Percentiles rank a stretch among this genome's conserved stretches.
Evolutionary conservation across 2,797 vertebrate species (phyloP).

Genomic region (Cossypha caffra): DNA sequence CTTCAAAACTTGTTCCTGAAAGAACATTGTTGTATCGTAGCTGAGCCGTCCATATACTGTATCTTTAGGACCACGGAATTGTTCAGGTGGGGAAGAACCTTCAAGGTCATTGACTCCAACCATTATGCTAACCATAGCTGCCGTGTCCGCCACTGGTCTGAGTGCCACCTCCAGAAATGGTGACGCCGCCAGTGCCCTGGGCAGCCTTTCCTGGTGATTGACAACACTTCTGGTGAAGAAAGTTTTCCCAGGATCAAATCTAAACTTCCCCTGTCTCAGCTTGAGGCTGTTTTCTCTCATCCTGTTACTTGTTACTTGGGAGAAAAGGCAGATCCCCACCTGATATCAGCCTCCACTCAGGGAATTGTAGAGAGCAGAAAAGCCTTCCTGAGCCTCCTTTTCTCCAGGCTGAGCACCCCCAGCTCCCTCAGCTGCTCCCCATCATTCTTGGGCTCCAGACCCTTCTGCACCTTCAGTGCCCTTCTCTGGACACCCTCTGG

Average conservation of each 20-base stretch:
- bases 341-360: fast-evolving
- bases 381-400: background rate
- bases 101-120: background rate
- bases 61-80: background rate
- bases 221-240: background rate
- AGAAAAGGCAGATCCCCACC: fast-evolving
- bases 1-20: background rate
- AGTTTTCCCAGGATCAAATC: background rate
- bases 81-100: background rate
- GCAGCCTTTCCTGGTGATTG: background rate
- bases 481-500: fast-evolving
- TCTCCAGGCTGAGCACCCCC: background rate
- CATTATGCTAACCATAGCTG: background rate
- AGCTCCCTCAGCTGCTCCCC: background rate
- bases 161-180: background rate
- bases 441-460: background rate
- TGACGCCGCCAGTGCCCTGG: background rate
- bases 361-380: fast-evolving
- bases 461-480: fast-evolving
- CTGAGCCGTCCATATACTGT: background rate
- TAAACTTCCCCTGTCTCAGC: background rate
- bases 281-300: background rate
- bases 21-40: background rate
- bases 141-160: background rate
- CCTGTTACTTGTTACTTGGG: background rate